Percentiles rank a stretch among this genome's conserved stretches.
Evolutionary conservation across 2,797 vertebrate species (phyloP).

Genomic region (Manis javanica): DNA sequence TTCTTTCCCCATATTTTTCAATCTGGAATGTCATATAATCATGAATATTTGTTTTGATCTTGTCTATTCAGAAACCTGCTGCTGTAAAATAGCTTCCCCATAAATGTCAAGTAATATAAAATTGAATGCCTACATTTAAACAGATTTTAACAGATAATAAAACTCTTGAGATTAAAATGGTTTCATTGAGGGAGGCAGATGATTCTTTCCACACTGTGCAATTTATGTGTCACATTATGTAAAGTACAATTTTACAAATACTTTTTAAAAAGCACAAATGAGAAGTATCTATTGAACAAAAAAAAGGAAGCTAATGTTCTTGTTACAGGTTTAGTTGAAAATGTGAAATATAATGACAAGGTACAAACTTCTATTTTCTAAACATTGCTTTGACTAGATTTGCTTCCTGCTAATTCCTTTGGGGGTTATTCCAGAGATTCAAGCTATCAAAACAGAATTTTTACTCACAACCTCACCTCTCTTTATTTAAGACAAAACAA

Average conservation of each 20-base stretch:
- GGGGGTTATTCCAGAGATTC: conserved; percentile 72
- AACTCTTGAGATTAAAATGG: conserved; percentile 86
- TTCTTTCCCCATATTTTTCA: conserved; percentile 77
- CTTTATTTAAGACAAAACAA: conserved; percentile 72
- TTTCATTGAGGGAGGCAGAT: conserved; percentile 85
- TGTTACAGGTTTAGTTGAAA: conserved; percentile 71
- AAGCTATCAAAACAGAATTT: conserved; percentile 76
- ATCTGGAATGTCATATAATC: conserved; percentile 79
- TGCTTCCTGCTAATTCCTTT: conserved; percentile 60
- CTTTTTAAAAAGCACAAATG: conserved; percentile 81
- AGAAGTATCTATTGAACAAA: conserved; percentile 78
- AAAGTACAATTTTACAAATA: conserved; percentile 83
- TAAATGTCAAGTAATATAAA: conserved; percentile 86
- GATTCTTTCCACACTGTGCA: conserved; percentile 83
- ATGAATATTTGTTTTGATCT: conserved; percentile 85
- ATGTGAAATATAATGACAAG: conserved; percentile 79
- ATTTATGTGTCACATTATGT: conserved; percentile 86
- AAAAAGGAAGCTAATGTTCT: conserved; percentile 71
- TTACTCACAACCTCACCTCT: conserved; percentile 32
- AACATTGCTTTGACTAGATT: conserved; percentile 72
- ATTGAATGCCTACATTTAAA: conserved; percentile 86
- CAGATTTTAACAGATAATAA: conserved; percentile 87
- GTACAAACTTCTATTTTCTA: conserved; percentile 77
- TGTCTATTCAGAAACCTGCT: conserved; percentile 79
- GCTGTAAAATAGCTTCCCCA: conserved; percentile 81